phyloP scores from a whole-genome alignment of 2,797 vertebrate genomes.

The Salmo trutta region DNA sequence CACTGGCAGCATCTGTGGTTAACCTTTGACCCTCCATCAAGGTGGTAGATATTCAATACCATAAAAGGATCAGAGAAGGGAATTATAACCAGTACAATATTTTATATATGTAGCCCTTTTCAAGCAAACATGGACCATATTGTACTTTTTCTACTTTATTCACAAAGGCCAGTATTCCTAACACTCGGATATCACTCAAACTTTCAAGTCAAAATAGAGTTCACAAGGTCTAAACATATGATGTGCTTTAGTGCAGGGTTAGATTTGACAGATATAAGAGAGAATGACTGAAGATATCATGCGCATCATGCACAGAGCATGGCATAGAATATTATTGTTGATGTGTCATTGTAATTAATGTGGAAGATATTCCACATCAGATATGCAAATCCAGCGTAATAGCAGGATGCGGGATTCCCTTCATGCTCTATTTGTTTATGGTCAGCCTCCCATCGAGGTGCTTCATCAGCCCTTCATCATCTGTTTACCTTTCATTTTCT shows the following conservation, averaged over 20 bases:
- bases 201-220: conserved; percentile 6
- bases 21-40: no score
- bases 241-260: conserved; percentile 3
- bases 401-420: conserved; percentile 37
- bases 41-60: no score
- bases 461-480: conserved; percentile 40
- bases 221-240: background rate
- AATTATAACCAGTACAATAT: no score
- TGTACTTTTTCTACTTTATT: background rate
- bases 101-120: background rate
- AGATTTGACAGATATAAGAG: background rate
- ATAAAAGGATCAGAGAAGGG: no score
- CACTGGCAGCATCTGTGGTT: background rate
- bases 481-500: conserved; percentile 10
- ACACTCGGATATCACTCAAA: background rate
- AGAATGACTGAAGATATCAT: conserved; percentile 12
- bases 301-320: conserved; percentile 24
- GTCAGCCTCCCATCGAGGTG: conserved; percentile 50
- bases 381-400: conserved; percentile 58
- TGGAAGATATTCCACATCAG: conserved; percentile 37
- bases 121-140: background rate
- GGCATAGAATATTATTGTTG: conserved; percentile 19
- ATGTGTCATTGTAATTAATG: conserved; percentile 30
- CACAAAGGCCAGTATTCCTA: background rate
- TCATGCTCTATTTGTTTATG: conserved; percentile 65